These are phyloP conservation scores for Carcharodon carcharias DNA, from an alignment of 2,797 vertebrate genomes.

Conservation along the genomic window DNA sequence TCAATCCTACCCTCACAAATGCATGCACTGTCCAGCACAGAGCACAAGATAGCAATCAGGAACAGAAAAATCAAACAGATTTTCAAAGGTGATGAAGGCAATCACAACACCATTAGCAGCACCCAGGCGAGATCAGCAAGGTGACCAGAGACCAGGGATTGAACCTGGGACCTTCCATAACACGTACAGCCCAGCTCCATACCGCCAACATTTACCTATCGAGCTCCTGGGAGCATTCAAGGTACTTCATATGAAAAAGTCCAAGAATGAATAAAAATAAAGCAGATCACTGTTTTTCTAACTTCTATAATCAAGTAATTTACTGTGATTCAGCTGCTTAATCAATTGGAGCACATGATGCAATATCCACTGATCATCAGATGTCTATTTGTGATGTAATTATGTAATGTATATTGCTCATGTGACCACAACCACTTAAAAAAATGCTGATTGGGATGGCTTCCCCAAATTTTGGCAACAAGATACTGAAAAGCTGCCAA, in stretches of 20 bases:
- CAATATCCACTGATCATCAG: not conserved
- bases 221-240: not conserved
- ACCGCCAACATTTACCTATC: not conserved
- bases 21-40: not conserved
- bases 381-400: not conserved
- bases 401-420: not conserved
- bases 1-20: not conserved
- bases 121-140: not conserved
- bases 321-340: not conserved
- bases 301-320: not conserved
- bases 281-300: not conserved
- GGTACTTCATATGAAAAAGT: not conserved
- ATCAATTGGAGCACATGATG: not conserved
- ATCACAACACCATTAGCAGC: not conserved
- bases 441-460: not conserved
- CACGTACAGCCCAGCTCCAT: not conserved
- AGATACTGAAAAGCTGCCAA: not conserved
- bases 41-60: not conserved
- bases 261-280: not conserved
- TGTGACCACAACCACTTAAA: not conserved
- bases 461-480: not conserved
- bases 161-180: not conserved
- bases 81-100: not conserved
- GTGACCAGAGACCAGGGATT: not conserved
- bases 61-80: not conserved